Evolutionary conservation across 2,797 vertebrate species (phyloP).

Genomic region (Epinephelus awoara): DNA sequence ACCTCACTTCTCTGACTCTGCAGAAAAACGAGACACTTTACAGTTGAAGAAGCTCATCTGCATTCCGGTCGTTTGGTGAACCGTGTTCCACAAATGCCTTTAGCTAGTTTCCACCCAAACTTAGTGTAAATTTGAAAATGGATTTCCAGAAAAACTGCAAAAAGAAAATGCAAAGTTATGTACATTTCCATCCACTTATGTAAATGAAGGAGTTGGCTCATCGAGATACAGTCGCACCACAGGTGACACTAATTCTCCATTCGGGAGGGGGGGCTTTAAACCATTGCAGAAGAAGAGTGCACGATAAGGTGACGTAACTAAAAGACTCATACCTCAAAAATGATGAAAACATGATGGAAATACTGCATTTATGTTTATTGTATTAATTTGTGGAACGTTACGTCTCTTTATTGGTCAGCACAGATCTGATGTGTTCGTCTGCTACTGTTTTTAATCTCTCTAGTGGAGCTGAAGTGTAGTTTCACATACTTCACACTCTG

Average conservation of each 20-base stretch:
- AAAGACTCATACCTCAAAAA: background rate
- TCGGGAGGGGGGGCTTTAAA: background rate
- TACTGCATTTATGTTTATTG: background rate
- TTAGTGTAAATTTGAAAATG: background rate
- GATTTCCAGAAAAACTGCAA: constrained; percentile 6
- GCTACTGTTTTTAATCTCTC: background rate
- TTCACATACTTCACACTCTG: background rate
- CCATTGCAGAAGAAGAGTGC: background rate
- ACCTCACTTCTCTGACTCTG: constrained; percentile 22
- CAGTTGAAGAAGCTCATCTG: constrained; percentile 10
- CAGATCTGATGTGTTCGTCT: background rate
- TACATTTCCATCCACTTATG: constrained; percentile 1
- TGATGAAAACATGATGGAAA: background rate
- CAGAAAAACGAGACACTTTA: constrained; percentile 8
- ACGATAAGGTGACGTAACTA: background rate
- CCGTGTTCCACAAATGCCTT: background rate
- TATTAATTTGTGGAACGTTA: background rate
- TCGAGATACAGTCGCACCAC: background rate
- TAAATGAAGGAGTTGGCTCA: constrained; percentile 9
- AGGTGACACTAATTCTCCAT: background rate
- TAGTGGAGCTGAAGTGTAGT: background rate
- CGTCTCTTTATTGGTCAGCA: background rate
- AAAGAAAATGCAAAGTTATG: background rate
- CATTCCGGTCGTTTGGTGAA: constrained; percentile 10
- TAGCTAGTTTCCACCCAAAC: background rate